Conservation (phyloP, 2,888 invertebrate species). For the Cantharis nigra region DNA sequence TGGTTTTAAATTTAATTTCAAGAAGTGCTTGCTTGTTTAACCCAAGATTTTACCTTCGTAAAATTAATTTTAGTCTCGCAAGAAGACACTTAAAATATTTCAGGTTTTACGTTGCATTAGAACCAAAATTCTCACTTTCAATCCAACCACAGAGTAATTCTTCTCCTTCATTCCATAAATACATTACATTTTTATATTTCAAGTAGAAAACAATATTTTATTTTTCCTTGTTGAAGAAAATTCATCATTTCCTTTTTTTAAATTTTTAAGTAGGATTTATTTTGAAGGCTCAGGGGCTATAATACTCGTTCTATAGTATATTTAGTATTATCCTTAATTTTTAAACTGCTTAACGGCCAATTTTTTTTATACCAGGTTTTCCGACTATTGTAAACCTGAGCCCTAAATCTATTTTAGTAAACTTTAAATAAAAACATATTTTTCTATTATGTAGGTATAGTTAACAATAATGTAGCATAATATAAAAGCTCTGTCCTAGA, state of each 20-base stretch:
- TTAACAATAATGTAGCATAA: not conserved
- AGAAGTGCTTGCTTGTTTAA: not conserved
- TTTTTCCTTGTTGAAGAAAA: not conserved
- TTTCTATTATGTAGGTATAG: not conserved
- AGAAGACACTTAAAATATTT: not conserved
- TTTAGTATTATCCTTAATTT: not conserved
- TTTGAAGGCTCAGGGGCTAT: not conserved
- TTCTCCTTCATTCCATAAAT: not conserved
- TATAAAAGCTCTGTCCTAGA: not conserved
- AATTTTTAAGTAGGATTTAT: not conserved
- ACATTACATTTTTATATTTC: not conserved
- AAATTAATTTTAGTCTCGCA: not conserved
- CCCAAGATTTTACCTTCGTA: not conserved
- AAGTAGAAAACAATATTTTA: not conserved
- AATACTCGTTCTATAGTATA: not conserved
- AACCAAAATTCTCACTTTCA: not conserved
- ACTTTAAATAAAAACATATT: too few species aligned
- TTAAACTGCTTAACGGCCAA: not conserved
- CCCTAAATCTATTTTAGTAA: too few species aligned
- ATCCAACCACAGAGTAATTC: not conserved
- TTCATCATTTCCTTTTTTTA: not conserved
- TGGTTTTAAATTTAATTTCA: slow-evolving; percentile 8
- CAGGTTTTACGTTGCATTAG: not conserved
- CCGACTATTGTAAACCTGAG: too few species aligned
- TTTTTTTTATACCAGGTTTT: too few species aligned